Evolutionary conservation across 2,113 vertebrate genomes (phyloP), one percentile per base, ranked within the genome.

Genomic region (Pygoscelis adeliae): DNA sequence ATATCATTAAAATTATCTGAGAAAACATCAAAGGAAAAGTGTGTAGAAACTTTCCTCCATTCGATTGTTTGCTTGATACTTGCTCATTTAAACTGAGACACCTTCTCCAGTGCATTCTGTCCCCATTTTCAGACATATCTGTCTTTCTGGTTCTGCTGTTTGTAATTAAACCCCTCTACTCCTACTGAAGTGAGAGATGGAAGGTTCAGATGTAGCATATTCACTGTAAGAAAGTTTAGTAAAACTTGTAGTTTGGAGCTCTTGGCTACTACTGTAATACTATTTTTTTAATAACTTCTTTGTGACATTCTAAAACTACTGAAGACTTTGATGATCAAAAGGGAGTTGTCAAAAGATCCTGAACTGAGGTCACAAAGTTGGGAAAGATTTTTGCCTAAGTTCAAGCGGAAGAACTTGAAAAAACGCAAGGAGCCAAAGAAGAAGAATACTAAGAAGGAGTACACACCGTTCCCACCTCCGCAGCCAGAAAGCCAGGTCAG

Each of bases 321-420:
- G n/a, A 98, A 99, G 99, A 99, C 99, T 2, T 97, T 99, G 96
- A 99, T 99, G 99, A 99, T 99, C 98, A 99, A 99, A 96, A 98
- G 98, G 44, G 99, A 99, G 94, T 98, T 99, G 63, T 97, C 99
- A 89, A 99, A 98, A 96, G 99, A 99, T 97, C 98, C 99, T 3
- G 99, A 99, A 58, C 98, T 99, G 85, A 98, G 99, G 81, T 63
- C 83, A 62, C 99, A 99, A 95, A 99, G 96, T 92, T 99, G 99
- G 99, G 99, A 99, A 77, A 98, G 99, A 58, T 99, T 99, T 98
- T 98, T 99, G 95, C 99, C 99, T 10, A 99, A 99, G 77, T 99
- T 99, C 98, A 99, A 99, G 72, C 98, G 98, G 96, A 99, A 99
- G 96, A 99, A 99, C 97, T 97, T 99, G 91, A 98, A 98, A 93